phyloP scores from a whole-genome alignment of 2,888 invertebrate genomes.

The Eristalis pertinax region DNA sequence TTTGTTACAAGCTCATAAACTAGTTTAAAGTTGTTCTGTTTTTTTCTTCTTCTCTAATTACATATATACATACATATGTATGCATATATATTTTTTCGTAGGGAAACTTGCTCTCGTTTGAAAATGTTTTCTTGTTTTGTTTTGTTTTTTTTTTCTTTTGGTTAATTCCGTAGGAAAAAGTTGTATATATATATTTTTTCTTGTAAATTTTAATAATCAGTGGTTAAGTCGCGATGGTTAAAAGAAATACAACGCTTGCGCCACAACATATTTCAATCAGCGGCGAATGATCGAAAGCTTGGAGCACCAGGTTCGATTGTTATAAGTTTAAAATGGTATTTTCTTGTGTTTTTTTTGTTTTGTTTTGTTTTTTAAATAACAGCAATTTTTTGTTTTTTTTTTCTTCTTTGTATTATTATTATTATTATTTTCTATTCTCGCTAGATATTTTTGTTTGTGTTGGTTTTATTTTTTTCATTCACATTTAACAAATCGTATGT shows the following conservation, averaged over 20 bases:
- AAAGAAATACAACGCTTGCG: constrained; percentile 63
- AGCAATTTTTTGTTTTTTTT: constrained; percentile 21
- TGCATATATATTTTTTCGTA: constrained; percentile 9
- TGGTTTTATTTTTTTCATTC: constrained; percentile 33
- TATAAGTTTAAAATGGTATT: constrained; percentile 47
- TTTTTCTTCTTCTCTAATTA: constrained; percentile 15
- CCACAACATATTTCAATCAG: constrained; percentile 62
- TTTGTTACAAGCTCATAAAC: constrained; percentile 61
- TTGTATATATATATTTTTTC: constrained; percentile 46
- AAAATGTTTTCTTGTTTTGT: neutral
- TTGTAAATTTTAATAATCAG: constrained; percentile 51
- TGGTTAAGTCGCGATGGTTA: constrained; percentile 59
- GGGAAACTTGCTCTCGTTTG: constrained; percentile 38
- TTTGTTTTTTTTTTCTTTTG: neutral
- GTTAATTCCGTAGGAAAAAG: constrained; percentile 67
- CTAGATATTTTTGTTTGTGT: constrained; percentile 27
- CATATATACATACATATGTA: neutral
- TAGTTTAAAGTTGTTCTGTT: constrained; percentile 19
- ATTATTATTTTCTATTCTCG: constrained; percentile 30
- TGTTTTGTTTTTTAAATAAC: constrained; percentile 20
- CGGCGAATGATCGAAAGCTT: constrained; percentile 69
- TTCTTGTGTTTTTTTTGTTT: neutral
- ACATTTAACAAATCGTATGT: constrained; percentile 66
- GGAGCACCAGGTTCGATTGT: constrained; percentile 70
- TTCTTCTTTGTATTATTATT: too few relatives aligned